Base-by-base conservation (phyloP, 2,888 invertebrate genomes). In the Busseola fusca region DNA sequence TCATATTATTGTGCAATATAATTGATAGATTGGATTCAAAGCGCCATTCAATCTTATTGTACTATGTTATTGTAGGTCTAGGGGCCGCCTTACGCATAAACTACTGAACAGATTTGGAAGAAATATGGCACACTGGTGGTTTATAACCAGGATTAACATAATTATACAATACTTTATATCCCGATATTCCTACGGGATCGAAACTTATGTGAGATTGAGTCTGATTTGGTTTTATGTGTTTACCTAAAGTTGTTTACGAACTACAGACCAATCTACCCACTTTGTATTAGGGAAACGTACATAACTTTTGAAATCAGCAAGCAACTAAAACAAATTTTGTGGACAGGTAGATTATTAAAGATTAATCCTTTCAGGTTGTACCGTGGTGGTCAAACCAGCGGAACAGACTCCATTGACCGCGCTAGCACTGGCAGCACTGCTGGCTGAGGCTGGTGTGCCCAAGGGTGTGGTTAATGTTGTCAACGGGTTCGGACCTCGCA, bases 401-500 rank as follows among this genome's bases (percentile, higher is more conserved):
- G 99, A 99, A 91, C 99, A 99, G 92, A 99, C 99, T 0, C 98
- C 98, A 0, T 93, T 99, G 60, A 98, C 98, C 0, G 98, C 99
- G 0, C 94, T 99, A 27, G 98, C 97, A 84, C 93, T 98, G 5
- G 99, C 98, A 0, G 97, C 98, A 69, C 93, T 99, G 68, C 91
- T 96, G 27, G 97, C 96, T 83, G 98, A 99, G 94, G 99, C 98
- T 56, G 99, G 99, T 3, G 97, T 99, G 80, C 99, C 99, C 0
- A 96, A 97, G 27, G 99, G 99, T 9, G 99, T 99, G 0, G 91
- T 99, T 1, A 99, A 99, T 90, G 96, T 99, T 21, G 96, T 99
- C 2, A 98, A 98, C 27, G 99, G 99, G 0, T 98, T 96, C 89
- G 99, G 98, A 0, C 96, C 97, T 56, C 90, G 90, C 0, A 97